Conservation (phyloP, 2,113 vertebrate genomes). For the Nansenia antarctica region DNA sequence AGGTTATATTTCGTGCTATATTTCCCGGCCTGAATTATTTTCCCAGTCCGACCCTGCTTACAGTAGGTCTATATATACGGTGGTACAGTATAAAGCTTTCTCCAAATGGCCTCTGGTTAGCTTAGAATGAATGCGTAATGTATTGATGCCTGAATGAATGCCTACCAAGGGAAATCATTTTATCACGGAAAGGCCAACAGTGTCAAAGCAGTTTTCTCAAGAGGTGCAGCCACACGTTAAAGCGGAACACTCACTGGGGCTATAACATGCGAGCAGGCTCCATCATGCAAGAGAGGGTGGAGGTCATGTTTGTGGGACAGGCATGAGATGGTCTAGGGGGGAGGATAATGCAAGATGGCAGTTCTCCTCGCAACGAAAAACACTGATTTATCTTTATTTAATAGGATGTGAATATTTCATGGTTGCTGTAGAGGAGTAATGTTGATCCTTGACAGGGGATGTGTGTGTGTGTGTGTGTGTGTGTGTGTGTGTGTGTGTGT, state of each 20-base stretch:
- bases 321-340: conserved; percentile 10
- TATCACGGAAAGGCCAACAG: conserved; percentile 58
- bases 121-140: conserved; percentile 53
- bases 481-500: conserved; percentile 4
- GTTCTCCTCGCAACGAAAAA: conserved; percentile 34
- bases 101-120: conserved; percentile 35
- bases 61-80: not conserved
- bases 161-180: conserved; percentile 60
- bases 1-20: too few relatives aligned
- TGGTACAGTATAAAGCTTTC: conserved; percentile 29
- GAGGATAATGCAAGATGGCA: conserved; percentile 36
- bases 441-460: conserved; percentile 59
- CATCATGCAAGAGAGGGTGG: conserved; percentile 4
- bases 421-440: conserved; percentile 75
- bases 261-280: conserved; percentile 35
- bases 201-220: conserved; percentile 56
- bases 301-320: conserved; percentile 40
- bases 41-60: too few relatives aligned
- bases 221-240: conserved; percentile 43
- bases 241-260: conserved; percentile 46
- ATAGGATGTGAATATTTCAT: conserved; percentile 34
- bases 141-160: conserved; percentile 48
- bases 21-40: too few relatives aligned
- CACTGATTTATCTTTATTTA: conserved; percentile 36
- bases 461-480: not conserved